A percentile compares a stretch with the other conserved stretches of the same genome.
These are phyloP conservation scores for Antheraea yamamai DNA, from an alignment of 2,888 invertebrate genomes.

Conservation along the genomic window DNA sequence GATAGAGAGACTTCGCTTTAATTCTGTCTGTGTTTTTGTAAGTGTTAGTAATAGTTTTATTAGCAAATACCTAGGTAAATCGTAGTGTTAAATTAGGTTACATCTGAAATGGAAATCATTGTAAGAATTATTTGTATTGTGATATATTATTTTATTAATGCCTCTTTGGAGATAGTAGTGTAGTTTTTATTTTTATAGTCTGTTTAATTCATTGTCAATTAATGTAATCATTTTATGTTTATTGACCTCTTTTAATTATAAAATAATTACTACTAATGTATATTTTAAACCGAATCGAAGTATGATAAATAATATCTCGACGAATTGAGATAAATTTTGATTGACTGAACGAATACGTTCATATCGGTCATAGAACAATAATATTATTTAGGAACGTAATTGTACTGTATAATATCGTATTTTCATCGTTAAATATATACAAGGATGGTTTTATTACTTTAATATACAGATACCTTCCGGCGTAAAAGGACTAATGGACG, in stretches of 20 bases:
- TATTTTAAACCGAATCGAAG: not conserved
- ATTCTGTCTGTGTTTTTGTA: not conserved
- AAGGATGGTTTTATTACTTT: no score
- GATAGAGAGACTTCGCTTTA: not conserved
- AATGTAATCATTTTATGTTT: not conserved
- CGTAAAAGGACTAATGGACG: not conserved
- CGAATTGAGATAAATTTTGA: not conserved
- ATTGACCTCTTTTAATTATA: not conserved
- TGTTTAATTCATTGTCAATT: not conserved
- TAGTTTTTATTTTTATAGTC: constrained; percentile 6
- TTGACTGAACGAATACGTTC: not conserved
- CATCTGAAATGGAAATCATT: not conserved
- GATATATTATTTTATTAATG: constrained; percentile 15
- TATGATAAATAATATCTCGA: not conserved
- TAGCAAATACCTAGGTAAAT: not conserved
- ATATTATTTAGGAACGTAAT: not conserved
- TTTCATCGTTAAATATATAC: no score
- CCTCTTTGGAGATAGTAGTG: not conserved
- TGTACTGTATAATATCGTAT: not conserved
- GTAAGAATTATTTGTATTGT: constrained; percentile 14
- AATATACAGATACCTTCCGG: not conserved
- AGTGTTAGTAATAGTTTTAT: not conserved
- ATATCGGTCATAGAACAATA: not conserved
- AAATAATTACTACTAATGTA: not conserved
- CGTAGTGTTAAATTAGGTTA: not conserved